Evolutionary conservation across 2,888 invertebrate species (phyloP).

Genomic region (Pinctada fucata): DNA sequence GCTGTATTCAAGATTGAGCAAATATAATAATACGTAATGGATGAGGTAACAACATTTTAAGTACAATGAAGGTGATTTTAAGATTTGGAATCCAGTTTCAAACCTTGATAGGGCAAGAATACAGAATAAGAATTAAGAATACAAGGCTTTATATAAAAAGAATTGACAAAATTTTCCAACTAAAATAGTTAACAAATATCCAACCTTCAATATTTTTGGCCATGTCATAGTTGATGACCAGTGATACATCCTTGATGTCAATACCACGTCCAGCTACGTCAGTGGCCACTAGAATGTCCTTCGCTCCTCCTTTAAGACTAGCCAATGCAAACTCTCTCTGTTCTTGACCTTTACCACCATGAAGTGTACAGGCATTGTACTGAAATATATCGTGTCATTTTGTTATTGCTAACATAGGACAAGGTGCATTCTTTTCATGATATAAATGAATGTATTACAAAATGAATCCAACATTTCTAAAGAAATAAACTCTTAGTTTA

Average conservation of each 20-base stretch:
- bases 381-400: constrained; percentile 62
- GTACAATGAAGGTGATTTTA: too few relatives aligned
- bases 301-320: constrained; percentile 95
- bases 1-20: too few relatives aligned
- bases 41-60: too few relatives aligned
- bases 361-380: constrained; percentile 97
- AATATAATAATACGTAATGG: too few relatives aligned
- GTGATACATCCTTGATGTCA: constrained; percentile 98
- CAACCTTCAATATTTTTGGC: constrained; percentile 96
- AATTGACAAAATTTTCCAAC: too few relatives aligned
- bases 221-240: constrained; percentile 99
- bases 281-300: constrained; percentile 98
- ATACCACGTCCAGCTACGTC: constrained; percentile 99
- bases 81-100: too few relatives aligned
- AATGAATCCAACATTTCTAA: neutral
- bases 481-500: too few relatives aligned
- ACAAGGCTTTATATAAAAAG: too few relatives aligned
- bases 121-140: too few relatives aligned
- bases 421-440: neutral
- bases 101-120: too few relatives aligned
- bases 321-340: constrained; percentile 98
- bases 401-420: neutral
- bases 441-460: neutral
- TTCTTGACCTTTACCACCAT: constrained; percentile 99
- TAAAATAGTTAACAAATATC: too few relatives aligned